Conservation (phyloP, 1,140 invertebrate genomes). For the Aplysia californica region DNA sequence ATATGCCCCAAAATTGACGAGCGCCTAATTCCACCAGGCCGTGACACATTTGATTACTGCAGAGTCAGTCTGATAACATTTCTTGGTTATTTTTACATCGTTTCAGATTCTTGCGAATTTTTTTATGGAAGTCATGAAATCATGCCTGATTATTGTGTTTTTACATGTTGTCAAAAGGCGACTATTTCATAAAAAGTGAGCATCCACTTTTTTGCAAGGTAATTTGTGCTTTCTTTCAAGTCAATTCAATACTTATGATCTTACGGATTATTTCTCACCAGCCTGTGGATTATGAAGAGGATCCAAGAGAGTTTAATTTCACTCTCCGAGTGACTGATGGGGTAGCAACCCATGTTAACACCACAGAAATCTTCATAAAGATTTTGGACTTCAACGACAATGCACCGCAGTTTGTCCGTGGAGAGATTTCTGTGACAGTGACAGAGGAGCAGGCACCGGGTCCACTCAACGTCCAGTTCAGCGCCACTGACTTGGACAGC, state of each 20-base stretch:
- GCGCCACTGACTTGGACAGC: slow-evolving; percentile 45
- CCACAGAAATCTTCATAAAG: slow-evolving; percentile 41
- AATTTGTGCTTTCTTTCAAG: too few relatives aligned
- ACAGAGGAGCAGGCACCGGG: slow-evolving; percentile 40
- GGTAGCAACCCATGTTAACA: slow-evolving; percentile 39
- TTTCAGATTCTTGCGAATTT: neutral
- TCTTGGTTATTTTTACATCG: neutral
- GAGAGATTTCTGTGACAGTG: slow-evolving; percentile 32
- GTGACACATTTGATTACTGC: too few relatives aligned
- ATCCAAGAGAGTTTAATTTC: slow-evolving; percentile 40
- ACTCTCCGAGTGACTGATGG: slow-evolving; percentile 44
- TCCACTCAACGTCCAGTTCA: slow-evolving; percentile 38
- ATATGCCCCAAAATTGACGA: too few relatives aligned
- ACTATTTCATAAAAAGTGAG: too few relatives aligned
- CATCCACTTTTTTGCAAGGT: too few relatives aligned
- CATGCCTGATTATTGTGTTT: too few relatives aligned
- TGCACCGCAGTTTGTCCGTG: slow-evolving; percentile 38
- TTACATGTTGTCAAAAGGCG: too few relatives aligned
- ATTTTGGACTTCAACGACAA: slow-evolving; percentile 54
- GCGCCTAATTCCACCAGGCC: too few relatives aligned
- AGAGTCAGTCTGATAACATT: neutral
- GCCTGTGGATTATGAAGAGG: slow-evolving; percentile 44
- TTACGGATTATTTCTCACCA: too few relatives aligned
- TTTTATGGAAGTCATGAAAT: too few relatives aligned
- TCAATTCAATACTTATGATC: too few relatives aligned